Base-by-base conservation (phyloP, 2,797 vertebrate species). In the Potorous gilbertii region DNA sequence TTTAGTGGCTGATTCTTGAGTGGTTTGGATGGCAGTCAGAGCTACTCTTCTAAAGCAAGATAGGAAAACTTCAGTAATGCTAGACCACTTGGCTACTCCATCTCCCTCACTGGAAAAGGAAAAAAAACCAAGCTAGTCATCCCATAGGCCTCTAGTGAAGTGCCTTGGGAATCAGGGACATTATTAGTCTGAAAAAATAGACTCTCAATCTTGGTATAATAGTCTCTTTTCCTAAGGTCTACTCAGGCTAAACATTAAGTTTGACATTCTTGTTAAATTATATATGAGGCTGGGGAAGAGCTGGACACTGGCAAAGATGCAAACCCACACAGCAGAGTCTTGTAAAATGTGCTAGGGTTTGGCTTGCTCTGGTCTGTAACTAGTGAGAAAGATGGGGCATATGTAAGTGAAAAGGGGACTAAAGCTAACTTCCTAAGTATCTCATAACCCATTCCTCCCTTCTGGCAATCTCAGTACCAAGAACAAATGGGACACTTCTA, bases 291-390 rank as follows among this genome's bases (percentile, higher is more conserved):
- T 12, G 40, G 40, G n/a, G n/a, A 81, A 87, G 74, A 87, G 28
- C 40, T 87, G 74, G 74, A 87, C 40, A 24, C 40, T 87, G 74
- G 74, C 74, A 87, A 31, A 40, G 54, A 29, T 8, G 56, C 52
- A 56, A 91, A 95, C 28, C 56, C 5, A 56, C 52, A 56, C 34
- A 46, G 21, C 0, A 29, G 16, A 8, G 50, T 81, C 87, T 92
- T 21, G 50, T 52, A 95, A n/a, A 91, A 24, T 91, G 55, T 31
- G 6, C 21, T 1, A 1, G n/a, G 29, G 50, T n/a, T 92, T 21
- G 93, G 91, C 92, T 57, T 55, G 24, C 21, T 87, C 62, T 18
- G 92, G 93, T 92, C 94, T 91, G 93, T 62, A 9, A 8, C 54
- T 0, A 59, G 12, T 34, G 92, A 87, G 74, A 16, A 50, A 93